Conservation (phyloP, 2,113 vertebrate genomes). For the Choloepus hoffmanni region DNA sequence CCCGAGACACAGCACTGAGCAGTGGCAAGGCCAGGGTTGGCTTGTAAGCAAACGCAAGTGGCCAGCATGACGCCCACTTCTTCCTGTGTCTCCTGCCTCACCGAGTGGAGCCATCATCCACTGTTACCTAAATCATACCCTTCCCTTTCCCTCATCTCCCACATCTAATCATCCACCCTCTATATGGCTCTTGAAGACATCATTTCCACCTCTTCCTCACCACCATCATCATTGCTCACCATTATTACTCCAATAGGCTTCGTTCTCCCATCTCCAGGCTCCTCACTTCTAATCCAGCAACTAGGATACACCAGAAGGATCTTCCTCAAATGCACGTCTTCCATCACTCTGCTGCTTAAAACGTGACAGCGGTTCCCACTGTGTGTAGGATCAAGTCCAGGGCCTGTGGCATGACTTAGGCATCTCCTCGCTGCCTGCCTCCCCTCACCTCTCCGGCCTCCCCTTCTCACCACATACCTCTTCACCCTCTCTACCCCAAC, state of each 20-base stretch:
- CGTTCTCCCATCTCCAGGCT: not conserved
- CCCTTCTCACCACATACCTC: not conserved
- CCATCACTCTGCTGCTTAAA: not conserved
- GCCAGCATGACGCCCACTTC: fast-evolving
- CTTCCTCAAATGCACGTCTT: not conserved
- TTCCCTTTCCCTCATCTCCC: not conserved
- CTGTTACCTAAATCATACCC: not conserved
- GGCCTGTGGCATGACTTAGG: not conserved
- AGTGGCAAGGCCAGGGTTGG: not conserved
- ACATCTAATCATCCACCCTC: not conserved
- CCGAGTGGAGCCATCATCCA: not conserved
- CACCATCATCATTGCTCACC: not conserved
- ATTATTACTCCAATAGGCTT: fast-evolving
- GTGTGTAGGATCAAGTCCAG: not conserved
- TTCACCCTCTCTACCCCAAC: not conserved
- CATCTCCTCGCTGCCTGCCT: not conserved
- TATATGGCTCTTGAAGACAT: not conserved
- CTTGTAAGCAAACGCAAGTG: not conserved
- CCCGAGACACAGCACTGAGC: not conserved
- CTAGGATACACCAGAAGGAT: not conserved
- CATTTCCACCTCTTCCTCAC: not conserved
- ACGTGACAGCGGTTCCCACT: not conserved
- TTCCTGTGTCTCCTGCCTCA: not conserved
- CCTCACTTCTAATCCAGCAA: not conserved
- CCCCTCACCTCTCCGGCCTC: fast-evolving